Base-by-base conservation (phyloP, 2,113 vertebrate species). In the Dryoscopus gambensis region DNA sequence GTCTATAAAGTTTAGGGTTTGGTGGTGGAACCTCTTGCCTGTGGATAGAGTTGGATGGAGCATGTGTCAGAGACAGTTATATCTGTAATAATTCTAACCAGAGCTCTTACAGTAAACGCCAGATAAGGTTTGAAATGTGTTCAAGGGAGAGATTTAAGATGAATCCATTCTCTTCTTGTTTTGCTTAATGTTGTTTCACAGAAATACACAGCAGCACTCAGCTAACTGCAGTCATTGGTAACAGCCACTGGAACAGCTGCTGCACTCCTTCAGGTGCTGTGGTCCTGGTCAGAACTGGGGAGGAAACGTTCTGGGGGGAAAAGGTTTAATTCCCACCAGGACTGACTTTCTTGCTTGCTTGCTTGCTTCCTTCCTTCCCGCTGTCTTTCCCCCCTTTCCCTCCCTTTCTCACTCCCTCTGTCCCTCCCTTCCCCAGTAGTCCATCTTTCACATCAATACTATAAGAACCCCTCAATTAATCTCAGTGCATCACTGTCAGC, bases 221-320 rank as follows among this genome's bases (percentile, higher is more conserved):
- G 23, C n/a, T 39, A 42, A 40, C 55, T 84, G 37, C 33, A 46
- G 27, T 30, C 39, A 53, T 6, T 14, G 28, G 31, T 70, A 49
- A 20, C 9, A 44, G 19, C 10, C 25, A 42, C 2, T 40, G 42
- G 44, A 88, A 46, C 7, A 49, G 46, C 9, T 17, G 15, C 35
- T 50, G 15, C 39, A 18, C 31, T 20, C 1, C 1, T 15, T 0
- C 2, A 81, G 8, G n/a, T 39, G 39, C 25, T 3, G 2, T 16
- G 18, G 33, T 14, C n/a, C 19, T 69, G 40, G 22, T 73, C 28
- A 64, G 33, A 56, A 21, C 3, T 27, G 63, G 13, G 39, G 15
- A 85, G 10, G 8, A 68, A 68, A 57, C 44, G 9, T 46, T 71
- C 35, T 40, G 17, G 11, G 6, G 8, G 31, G 11, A 75, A 82